phyloP scores from a whole-genome alignment of 2,888 invertebrate genomes.

The Drosophila testacea region DNA sequence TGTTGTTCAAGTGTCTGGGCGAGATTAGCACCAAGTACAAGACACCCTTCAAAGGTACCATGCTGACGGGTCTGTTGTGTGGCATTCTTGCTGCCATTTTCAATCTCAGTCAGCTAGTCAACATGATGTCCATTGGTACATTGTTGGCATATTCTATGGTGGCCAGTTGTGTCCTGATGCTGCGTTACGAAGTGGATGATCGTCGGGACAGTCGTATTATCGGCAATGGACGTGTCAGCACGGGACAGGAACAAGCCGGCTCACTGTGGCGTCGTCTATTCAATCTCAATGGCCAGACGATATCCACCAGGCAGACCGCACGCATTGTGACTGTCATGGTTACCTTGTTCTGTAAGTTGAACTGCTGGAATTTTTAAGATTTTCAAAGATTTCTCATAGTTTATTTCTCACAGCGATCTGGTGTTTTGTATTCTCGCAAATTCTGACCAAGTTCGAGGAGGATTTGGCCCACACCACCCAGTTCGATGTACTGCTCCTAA shows the following conservation, averaged over 20 bases:
- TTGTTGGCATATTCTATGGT: conserved; percentile 91
- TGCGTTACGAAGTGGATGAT: conserved; percentile 87
- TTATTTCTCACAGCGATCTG: conserved; percentile 67
- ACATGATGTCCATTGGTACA: conserved; percentile 93
- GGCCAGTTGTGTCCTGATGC: conserved; percentile 90
- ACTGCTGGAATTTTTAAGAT: rapidly evolving
- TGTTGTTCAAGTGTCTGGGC: conserved; percentile 92
- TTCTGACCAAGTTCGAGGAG: conserved; percentile 78
- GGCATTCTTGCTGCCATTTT: conserved; percentile 90
- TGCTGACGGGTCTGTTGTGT: conserved; percentile 91
- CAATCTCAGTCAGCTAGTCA: conserved; percentile 89
- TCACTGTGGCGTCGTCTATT: conserved; percentile 83
- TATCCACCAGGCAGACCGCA: conserved; percentile 85
- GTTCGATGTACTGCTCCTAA: conserved; percentile 59
- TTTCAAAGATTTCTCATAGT: neutral
- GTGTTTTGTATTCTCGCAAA: conserved; percentile 75
- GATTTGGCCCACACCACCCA: conserved; percentile 52
- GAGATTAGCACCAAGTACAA: conserved; percentile 90
- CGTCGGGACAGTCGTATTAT: conserved; percentile 63
- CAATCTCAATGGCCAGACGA: conserved; percentile 83
- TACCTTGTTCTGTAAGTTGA: conserved; percentile 84
- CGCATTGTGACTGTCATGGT: conserved; percentile 85
- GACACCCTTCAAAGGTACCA: conserved; percentile 91
- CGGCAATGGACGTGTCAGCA: conserved; percentile 57
- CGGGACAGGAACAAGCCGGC: conserved; percentile 57